Base-by-base conservation (phyloP, 2,113 vertebrate species). In the Brachyhypopomus occidentalis region DNA sequence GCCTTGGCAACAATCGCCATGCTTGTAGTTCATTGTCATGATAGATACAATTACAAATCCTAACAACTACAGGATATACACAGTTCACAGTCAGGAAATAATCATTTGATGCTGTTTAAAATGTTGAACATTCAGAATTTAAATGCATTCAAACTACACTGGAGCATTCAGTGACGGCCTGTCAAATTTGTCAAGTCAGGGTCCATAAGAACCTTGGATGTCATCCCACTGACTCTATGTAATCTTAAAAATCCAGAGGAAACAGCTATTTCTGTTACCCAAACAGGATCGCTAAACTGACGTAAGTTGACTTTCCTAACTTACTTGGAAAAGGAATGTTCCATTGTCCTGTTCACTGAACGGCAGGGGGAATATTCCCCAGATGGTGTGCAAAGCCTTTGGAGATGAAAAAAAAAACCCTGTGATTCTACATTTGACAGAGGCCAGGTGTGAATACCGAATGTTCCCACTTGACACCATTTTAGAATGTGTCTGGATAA, bases 321-420 rank as follows among this genome's bases (percentile, higher is more conserved):
- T 16, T 45, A 23, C 20, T 19, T 23, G 27, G n/a, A 66, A 72
- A n/a, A 55, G 59, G 71, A 80, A 80, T 74, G 70, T 80, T 80
- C 79, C 79, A 66, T 80, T 80, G 56, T 80, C 59, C 62, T 67
- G 60, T 27, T 74, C 23, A 63, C 23, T 0, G 12, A 25, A 20
- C 12, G 9, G 60, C 12, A 59, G 14, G 30, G 59, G 55, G 64
- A 59, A 80, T 64, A 63, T 63, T 63, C 23, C 60, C 11, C 23
- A 27, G 60, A 63, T 63, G 60, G 59, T 27, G 60, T 16, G 11
- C 25, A 12, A 63, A 63, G 60, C 25, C 23, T 27, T 14, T 52
- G 45, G 45, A 52, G 12, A 11, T 52, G 45, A 52, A 14, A 52
- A 48, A 25, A 63, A 30, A 30, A 30, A 1, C 30, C 30, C 3